Evolutionary conservation across 2,113 vertebrate genomes (phyloP), one percentile per base, ranked within the genome.

Genomic region (Phylloscopus trochilus): DNA sequence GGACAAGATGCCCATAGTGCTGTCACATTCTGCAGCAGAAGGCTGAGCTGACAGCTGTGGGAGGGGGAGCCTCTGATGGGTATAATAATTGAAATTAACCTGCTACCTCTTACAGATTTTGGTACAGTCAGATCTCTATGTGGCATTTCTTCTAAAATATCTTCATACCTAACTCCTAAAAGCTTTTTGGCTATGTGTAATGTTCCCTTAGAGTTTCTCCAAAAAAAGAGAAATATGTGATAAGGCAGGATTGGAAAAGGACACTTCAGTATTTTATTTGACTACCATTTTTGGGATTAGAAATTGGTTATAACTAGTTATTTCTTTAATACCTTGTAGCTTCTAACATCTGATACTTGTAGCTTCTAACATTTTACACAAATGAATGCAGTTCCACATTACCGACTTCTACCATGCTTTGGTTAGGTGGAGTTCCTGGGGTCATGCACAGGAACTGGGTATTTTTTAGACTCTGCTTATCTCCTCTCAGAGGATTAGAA

Each of bases 1-100:
- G 44, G 58, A 26, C 24, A 41, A 52, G 23, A 8, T 52, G 49
- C 0, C 3, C 0, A 0, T 26, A 8, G 10, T 33, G 10, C 33
- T 90, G 46, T 44, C 46, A 46, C 28, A 23, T 75, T 23, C 41
- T 80, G 23, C 53, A 79, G 33, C 22, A 79, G 49, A 72, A 69
- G 30, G 31, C 4, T 82, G 66, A 62, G 27, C 20, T 88, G 67
- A 23, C 7, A 51, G 13, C 31, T 76, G 31, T 1, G 14, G 55
- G 46, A 87, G 18, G 3, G 16, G 11, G 8, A 53, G 7, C 21
- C 11, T 87, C 41, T 70, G 16, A 17, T 89, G 33, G 9, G 27
- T 55, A 10, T 39, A 55, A 19, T 83, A 6, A 41, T 8, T 23
- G 27, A n/a, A 63, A 75, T 24, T n/a, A 77, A 37, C 22, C 5